These are phyloP conservation scores for Sterrhoptilus dennistouni DNA, from an alignment of 2,113 vertebrate species.

Conservation along the genomic window DNA sequence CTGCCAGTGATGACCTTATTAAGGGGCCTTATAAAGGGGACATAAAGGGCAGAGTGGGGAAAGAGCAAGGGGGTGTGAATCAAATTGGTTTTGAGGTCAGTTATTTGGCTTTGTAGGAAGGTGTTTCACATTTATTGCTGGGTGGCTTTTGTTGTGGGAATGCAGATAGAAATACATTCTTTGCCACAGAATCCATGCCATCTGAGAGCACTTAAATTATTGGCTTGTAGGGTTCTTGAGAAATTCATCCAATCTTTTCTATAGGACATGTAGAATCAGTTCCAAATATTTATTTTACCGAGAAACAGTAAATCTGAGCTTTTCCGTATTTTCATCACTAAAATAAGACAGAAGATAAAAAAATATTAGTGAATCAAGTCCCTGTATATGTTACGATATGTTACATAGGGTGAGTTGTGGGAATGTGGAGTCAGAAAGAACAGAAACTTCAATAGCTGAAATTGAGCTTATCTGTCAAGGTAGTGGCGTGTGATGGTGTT, in stretches of 20 bases:
- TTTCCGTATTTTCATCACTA: background rate
- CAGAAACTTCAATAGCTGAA: background rate
- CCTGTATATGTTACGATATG: accelerated
- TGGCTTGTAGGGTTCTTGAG: background rate
- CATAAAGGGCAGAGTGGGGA: accelerated
- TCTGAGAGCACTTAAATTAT: background rate
- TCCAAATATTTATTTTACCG: background rate
- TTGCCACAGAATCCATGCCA: accelerated
- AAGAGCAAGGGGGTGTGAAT: accelerated
- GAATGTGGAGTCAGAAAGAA: background rate
- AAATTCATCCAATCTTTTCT: background rate
- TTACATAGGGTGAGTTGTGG: background rate
- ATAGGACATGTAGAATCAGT: background rate
- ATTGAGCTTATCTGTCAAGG: background rate
- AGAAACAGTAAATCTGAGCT: background rate
- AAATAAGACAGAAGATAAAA: background rate
- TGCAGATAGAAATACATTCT: background rate
- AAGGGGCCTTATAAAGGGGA: background rate
- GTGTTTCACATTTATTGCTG: background rate
- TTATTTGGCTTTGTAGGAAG: background rate
- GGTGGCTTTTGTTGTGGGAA: background rate
- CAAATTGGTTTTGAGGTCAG: background rate
- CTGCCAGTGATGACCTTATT: background rate
- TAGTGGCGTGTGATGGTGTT: background rate
- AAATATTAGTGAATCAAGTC: background rate